Conservation (phyloP, 2,888 invertebrate species). For the Dermolepida albohirtum region DNA sequence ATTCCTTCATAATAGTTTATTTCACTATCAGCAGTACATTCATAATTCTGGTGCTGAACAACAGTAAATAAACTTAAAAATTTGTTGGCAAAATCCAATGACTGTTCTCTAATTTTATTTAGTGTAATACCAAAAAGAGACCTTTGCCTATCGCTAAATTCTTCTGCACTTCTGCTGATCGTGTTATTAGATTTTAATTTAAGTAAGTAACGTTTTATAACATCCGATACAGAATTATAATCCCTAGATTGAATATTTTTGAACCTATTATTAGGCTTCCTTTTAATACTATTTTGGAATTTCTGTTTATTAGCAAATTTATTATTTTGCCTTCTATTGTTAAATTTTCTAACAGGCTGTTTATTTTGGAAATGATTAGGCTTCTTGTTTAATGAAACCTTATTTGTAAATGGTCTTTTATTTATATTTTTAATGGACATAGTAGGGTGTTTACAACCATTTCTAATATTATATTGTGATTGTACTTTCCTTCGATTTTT, state of each 20-base stretch:
- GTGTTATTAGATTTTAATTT: conserved; percentile 34
- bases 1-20: conserved; percentile 74
- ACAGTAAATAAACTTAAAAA: conserved; percentile 79
- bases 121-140: conserved; percentile 34
- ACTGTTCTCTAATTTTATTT: conserved; percentile 53
- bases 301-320: conserved; percentile 1
- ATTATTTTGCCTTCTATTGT: conserved; percentile 4
- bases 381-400: background rate
- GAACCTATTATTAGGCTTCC: background rate
- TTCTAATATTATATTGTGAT: background rate
- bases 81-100: conserved; percentile 58
- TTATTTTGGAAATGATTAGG: background rate
- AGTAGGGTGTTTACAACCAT: conserved; percentile 17
- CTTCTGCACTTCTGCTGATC: conserved; percentile 2
- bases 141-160: background rate
- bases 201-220: conserved; percentile 20
- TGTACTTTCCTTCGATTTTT: conserved; percentile 14
- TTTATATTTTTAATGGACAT: conserved; percentile 1
- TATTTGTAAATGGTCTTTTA: conserved; percentile 6
- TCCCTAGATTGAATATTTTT: conserved; percentile 9
- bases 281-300: conserved; percentile 4
- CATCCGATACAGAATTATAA: conserved; percentile 2
- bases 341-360: conserved; percentile 5
- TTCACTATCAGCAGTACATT: conserved; percentile 69
- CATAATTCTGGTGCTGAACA: conserved; percentile 75